A percentile compares a stretch with the other conserved stretches of the same genome.
phyloP scores from a whole-genome alignment of 2,113 vertebrate species.

The Pollimyrus isidori region DNA sequence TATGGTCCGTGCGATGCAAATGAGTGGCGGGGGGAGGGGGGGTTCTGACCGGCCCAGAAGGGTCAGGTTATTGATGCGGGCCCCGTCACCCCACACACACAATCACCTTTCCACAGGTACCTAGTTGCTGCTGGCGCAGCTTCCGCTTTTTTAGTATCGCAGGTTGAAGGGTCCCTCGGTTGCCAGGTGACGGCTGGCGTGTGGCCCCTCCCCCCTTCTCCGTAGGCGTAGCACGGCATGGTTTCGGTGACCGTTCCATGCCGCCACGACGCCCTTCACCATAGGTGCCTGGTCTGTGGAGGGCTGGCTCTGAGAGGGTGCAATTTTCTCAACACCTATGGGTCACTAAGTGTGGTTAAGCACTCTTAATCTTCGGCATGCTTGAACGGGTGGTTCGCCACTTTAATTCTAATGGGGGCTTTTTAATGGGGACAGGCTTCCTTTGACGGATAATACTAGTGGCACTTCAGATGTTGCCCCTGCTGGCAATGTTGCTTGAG shows the following conservation, averaged over 20 bases:
- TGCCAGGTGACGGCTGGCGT: not conserved
- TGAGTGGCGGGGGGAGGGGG: not conserved
- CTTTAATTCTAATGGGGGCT: conserved; percentile 4
- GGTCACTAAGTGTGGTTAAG: conserved; percentile 33
- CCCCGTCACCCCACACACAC: not conserved
- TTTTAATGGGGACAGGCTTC: not conserved
- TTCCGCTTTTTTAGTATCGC: not conserved
- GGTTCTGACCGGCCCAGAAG: not conserved
- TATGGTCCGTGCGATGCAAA: conserved; percentile 28
- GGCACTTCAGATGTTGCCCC: not conserved
- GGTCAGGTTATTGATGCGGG: not conserved
- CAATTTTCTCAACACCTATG: conserved; percentile 40
- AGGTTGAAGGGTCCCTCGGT: not conserved
- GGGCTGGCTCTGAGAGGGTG: conserved; percentile 46
- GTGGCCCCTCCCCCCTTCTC: conserved; percentile 8
- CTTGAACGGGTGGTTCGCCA: not conserved
- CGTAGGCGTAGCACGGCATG: conserved; percentile 29
- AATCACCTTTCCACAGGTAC: not conserved
- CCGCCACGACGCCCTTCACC: conserved; percentile 37
- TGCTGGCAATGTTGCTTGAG: not conserved
- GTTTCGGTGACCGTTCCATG: conserved; percentile 14
- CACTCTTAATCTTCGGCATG: conserved; percentile 30
- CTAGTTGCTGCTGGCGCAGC: not conserved
- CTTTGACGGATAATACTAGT: not conserved
- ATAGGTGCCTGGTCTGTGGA: conserved; percentile 39